Evolutionary conservation across 2,113 vertebrate genomes (phyloP).

Genomic region (Tragelaphus strepsiceros): DNA sequence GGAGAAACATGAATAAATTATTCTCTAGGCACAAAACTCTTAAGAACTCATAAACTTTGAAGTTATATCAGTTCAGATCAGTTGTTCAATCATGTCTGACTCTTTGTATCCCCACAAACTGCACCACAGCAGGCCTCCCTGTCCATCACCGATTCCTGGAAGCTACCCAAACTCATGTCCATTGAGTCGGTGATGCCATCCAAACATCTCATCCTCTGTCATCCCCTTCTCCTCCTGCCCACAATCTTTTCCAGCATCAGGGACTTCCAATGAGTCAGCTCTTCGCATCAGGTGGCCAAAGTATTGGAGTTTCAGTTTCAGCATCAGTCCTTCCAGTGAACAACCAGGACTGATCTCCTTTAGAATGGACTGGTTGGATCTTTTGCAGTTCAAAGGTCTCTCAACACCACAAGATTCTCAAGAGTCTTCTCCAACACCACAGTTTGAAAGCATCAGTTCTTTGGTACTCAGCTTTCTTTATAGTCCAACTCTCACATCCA

Average conservation of each 20-base stretch:
- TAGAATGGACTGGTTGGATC: background rate
- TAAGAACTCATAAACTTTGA: background rate
- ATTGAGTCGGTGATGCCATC: background rate
- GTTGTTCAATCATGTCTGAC: background rate
- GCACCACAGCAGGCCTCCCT: background rate
- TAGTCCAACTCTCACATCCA: background rate
- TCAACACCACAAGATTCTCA: background rate
- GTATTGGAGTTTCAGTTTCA: background rate
- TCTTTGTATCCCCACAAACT: background rate
- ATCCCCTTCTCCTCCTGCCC: background rate
- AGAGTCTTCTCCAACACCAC: background rate
- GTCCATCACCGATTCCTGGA: background rate
- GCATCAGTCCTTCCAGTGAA: background rate
- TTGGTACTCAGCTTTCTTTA: fast-evolving
- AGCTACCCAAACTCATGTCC: background rate
- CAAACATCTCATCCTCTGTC: background rate
- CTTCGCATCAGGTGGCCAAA: background rate
- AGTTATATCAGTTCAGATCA: background rate
- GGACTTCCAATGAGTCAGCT: background rate
- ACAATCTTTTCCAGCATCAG: background rate
- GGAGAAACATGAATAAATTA: background rate
- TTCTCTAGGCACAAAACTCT: background rate
- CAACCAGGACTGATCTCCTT: background rate
- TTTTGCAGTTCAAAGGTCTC: background rate
- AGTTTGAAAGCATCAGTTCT: background rate